These are phyloP conservation scores for Hydraecia micacea DNA, from an alignment of 2,888 invertebrate genomes.

Conservation along the genomic window DNA sequence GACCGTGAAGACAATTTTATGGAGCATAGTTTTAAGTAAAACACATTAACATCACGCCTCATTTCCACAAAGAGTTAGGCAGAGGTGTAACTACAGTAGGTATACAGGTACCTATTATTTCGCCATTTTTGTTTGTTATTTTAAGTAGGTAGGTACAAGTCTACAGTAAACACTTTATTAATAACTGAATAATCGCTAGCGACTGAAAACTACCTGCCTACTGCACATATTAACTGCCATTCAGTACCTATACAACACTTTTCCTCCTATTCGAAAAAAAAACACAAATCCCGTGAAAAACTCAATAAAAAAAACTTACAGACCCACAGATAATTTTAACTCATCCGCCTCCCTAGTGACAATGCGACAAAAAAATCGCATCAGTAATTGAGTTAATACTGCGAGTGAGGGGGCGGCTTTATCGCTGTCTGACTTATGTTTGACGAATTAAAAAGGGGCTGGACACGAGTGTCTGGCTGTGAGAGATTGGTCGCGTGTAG, in stretches of 20 bases:
- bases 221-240: background rate
- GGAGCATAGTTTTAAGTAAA: background rate
- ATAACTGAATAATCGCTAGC: background rate
- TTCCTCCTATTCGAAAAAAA: background rate
- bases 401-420: constrained; percentile 72
- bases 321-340: constrained; percentile 47
- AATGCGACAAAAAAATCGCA: constrained; percentile 68
- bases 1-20: background rate
- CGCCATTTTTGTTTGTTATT: background rate
- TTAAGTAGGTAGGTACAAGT: no score
- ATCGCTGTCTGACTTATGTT: constrained; percentile 77
- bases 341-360: constrained; percentile 52
- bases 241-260: background rate
- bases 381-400: constrained; percentile 80
- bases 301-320: constrained; percentile 18
- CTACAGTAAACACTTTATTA: background rate
- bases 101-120: no score
- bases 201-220: background rate
- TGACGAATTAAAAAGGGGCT: constrained; percentile 88
- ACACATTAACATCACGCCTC: background rate
- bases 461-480: constrained; percentile 56
- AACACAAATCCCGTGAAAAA: background rate
- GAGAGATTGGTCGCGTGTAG: constrained; percentile 49
- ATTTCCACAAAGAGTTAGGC: background rate
- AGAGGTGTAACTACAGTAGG: background rate